Conservation (phyloP, 2,888 invertebrate species). For the Ypsolopha scabrella region DNA sequence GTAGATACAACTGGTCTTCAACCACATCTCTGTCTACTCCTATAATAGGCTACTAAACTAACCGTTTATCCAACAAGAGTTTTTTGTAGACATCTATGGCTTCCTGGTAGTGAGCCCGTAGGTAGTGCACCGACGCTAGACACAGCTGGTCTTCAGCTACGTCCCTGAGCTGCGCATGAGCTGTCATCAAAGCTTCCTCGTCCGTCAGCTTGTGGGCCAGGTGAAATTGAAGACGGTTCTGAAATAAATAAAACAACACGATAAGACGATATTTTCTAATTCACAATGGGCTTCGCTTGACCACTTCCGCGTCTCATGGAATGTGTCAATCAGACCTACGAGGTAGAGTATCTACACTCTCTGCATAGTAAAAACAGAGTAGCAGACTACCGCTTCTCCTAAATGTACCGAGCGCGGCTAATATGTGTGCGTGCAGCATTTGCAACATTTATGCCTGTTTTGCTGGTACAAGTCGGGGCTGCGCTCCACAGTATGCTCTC, state of each 20-base stretch:
- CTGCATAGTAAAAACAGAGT: too few species aligned
- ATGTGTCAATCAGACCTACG: too few species aligned
- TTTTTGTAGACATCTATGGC: slow-evolving; percentile 98
- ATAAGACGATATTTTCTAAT: background rate
- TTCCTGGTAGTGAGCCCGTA: slow-evolving; percentile 97
- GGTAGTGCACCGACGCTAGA: slow-evolving; percentile 95
- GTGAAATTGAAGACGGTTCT: slow-evolving; percentile 90
- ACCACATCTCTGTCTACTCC: background rate
- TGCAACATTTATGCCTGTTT: too few species aligned
- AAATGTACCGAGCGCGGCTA: too few species aligned
- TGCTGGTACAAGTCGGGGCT: too few species aligned
- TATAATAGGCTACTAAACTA: slow-evolving; percentile 32
- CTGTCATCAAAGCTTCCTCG: slow-evolving; percentile 84
- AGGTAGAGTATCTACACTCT: too few species aligned
- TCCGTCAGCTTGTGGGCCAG: slow-evolving; percentile 93
- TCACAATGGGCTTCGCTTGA: too few species aligned
- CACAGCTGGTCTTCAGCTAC: slow-evolving; percentile 95
- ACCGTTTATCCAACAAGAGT: slow-evolving; percentile 92
- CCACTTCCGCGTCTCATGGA: too few species aligned
- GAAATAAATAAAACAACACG: slow-evolving; percentile 17
- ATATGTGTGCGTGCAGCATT: too few species aligned
- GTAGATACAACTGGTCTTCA: too few species aligned
- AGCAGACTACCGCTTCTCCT: too few species aligned
- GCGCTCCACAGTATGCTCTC: too few species aligned
- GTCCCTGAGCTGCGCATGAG: slow-evolving; percentile 88